A percentile compares a stretch with the other conserved stretches of the same genome.
phyloP scores from a whole-genome alignment of 1,140 invertebrate genomes.

The Atta colombica region DNA sequence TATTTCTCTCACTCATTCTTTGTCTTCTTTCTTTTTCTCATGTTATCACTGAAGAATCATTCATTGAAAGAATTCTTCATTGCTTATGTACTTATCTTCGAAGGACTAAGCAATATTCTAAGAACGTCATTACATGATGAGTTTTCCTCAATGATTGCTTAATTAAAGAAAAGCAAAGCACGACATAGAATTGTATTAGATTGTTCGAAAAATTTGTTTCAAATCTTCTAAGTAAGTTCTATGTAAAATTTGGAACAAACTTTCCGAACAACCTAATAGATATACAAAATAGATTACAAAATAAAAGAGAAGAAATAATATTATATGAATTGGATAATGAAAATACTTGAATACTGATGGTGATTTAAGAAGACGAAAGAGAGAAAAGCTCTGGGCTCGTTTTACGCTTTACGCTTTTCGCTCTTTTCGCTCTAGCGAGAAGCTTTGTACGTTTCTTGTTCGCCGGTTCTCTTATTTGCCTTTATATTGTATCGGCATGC shows the following conservation, averaged over 20 bases:
- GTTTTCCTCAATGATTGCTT: neutral
- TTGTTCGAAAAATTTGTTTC: no score
- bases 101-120: neutral
- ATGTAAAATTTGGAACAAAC: no score
- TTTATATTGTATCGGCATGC: constrained; percentile 57
- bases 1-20: no score
- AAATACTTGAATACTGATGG: neutral
- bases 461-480: constrained; percentile 49
- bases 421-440: constrained; percentile 20
- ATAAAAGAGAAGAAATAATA: constrained; percentile 1
- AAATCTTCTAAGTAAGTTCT: no score
- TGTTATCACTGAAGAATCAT: neutral
- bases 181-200: neutral
- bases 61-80: neutral
- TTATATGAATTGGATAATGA: neutral
- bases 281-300: neutral
- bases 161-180: neutral
- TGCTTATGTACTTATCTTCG: neutral
- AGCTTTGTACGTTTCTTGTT: constrained; percentile 69
- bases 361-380: constrained; percentile 22
- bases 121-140: constrained; percentile 8
- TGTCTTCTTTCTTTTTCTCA: neutral
- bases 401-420: constrained; percentile 61
- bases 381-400: neutral
- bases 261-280: neutral